phyloP scores from a whole-genome alignment of 2,888 invertebrate genomes.

The Peribatodes rhomboidaria region DNA sequence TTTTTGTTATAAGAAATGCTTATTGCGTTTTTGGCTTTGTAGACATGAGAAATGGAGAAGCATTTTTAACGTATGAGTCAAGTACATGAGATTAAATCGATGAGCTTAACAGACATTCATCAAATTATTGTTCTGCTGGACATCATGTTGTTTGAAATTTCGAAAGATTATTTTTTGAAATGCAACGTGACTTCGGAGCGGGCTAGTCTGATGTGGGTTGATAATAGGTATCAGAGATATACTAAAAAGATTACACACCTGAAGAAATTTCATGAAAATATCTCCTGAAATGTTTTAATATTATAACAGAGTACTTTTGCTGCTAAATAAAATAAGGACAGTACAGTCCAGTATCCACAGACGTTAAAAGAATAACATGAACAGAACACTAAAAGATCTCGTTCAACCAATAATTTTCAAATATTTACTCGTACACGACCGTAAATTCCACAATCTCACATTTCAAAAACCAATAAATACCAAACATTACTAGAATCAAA shows the following conservation, averaged over 20 bases:
- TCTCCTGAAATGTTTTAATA: too few species aligned
- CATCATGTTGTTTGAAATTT: neutral
- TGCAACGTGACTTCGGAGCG: too few species aligned
- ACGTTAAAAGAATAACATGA: neutral
- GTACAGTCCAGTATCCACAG: neutral
- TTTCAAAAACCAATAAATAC: conserved; percentile 33
- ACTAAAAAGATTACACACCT: too few species aligned
- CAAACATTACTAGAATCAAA: conserved; percentile 44
- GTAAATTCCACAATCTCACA: conserved; percentile 30
- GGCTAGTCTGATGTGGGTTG: too few species aligned
- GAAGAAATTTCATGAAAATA: too few species aligned
- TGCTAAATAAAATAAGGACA: too few species aligned
- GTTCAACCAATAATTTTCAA: neutral
- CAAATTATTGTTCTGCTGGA: conserved; percentile 10
- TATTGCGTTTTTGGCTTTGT: conserved; percentile 33
- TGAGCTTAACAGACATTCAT: conserved; percentile 14
- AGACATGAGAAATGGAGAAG: conserved; percentile 43
- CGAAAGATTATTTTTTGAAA: too few species aligned
- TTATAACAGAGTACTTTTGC: too few species aligned
- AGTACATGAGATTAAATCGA: conserved; percentile 20
- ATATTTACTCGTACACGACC: conserved; percentile 9
- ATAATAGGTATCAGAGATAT: too few species aligned
- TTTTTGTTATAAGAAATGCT: conserved; percentile 40
- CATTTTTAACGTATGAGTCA: conserved; percentile 32
- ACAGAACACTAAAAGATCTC: neutral